phyloP scores from a whole-genome alignment of 2,113 vertebrate genomes.

The Arenaria interpres region DNA sequence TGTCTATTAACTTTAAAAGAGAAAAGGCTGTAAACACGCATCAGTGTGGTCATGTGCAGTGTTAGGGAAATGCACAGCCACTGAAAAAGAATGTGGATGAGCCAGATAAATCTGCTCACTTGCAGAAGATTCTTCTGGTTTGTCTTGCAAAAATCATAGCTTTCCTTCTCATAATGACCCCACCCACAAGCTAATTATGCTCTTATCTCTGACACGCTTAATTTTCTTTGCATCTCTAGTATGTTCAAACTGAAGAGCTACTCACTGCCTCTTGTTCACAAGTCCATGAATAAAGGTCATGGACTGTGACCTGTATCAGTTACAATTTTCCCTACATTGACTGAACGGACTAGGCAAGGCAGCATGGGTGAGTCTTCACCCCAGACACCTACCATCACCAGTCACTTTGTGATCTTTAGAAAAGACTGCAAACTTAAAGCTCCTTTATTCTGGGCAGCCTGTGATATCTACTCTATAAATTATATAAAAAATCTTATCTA shows the following conservation, averaged over 20 bases:
- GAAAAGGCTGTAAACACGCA: not conserved
- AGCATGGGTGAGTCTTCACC: not conserved
- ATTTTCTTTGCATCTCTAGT: not conserved
- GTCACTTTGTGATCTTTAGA: not conserved
- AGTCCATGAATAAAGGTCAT: not conserved
- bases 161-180: not conserved
- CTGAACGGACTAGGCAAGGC: not conserved
- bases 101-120: not conserved
- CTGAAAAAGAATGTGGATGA: not conserved
- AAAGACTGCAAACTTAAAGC: not conserved
- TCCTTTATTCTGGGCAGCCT: not conserved
- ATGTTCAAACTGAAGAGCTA: not conserved
- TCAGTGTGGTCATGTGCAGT: too few relatives aligned
- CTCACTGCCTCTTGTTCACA: not conserved
- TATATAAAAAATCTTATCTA: not conserved
- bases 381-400: not conserved
- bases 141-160: not conserved
- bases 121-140: not conserved
- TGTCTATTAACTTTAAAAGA: not conserved
- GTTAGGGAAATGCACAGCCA: not conserved
- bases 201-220: not conserved
- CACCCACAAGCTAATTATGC: not conserved
- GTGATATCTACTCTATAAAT: not conserved
- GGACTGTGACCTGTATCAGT: not conserved
- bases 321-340: not conserved